Evolutionary conservation across 2,888 invertebrate species (phyloP), one percentile per base, ranked within the genome.

Genomic region (Mythimna ferrago): DNA sequence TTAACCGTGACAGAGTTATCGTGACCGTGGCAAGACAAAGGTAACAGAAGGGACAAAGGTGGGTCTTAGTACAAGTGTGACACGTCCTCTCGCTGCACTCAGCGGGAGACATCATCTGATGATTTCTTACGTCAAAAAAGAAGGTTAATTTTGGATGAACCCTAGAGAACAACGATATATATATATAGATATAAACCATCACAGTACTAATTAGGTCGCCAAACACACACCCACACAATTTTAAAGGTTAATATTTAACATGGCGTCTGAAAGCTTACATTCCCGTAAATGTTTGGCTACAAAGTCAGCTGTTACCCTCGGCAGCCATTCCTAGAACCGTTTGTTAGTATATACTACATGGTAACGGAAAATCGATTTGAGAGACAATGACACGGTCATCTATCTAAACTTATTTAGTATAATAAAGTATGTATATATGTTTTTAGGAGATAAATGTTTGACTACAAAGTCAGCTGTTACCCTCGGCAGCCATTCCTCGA

Each of bases 301-400:
- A 41, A 44, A 79, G 14, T 72, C 35, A 72, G 38, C 58, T 60
- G 58, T 48, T 60, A 10, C 32, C 35, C 5, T 32, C 38, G 53
- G n/a, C 38, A 70, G 38, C 19, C 14, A 48, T 76, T 79, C 14
- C 9, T 19, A 4, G 19, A 72, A 58, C 21, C 21, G 53, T 41
- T 41, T 64, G 32, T 64, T 73, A 54, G 48, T 73, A 79, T 54
- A 73, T 73, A 60, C 53, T 64, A 32, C 44, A 32, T 38, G 14
- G 44, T 38, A 58, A 72, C 26, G 10, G 44, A 11, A 38, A 63
- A 79, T 58, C 44, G 57, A 79, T 62, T 79, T 38, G 21, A 48
- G 26, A 38, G 19, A 32, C 19, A 21, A 72, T 79, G 60, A 73
- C 80, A 64, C 41, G 58, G 26, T 80, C 53, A 73, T 73, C 64